These are phyloP conservation scores for Drosophila tristis DNA, from an alignment of 1,140 invertebrate genomes.

Conservation along the genomic window DNA sequence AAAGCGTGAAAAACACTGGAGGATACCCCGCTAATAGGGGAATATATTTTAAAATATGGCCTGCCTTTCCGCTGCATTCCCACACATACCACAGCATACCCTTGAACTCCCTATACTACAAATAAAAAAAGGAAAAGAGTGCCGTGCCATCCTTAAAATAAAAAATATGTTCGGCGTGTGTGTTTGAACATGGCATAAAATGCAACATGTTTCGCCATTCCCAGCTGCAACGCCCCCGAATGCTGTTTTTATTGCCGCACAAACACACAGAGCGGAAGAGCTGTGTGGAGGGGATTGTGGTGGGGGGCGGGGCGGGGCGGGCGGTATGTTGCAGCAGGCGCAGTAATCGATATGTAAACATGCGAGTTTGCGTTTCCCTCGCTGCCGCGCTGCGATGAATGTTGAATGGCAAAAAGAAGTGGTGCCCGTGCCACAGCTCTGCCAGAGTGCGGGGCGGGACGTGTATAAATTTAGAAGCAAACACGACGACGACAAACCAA, in stretches of 20 bases:
- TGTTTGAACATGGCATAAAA: conserved; percentile 33
- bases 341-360: conserved; percentile 82
- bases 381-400: conserved; percentile 7
- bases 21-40: no score
- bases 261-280: background rate
- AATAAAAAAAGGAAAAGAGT: no score
- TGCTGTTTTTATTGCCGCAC: conserved; percentile 61
- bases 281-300: no score
- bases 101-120: no score
- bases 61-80: no score
- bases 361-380: conserved; percentile 51
- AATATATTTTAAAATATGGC: no score
- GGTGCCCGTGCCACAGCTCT: background rate
- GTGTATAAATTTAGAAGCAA: conserved; percentile 75
- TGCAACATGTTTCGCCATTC: conserved; percentile 64
- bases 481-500: conserved; percentile 41
- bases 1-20: no score
- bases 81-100: no score
- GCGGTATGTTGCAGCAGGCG: conserved; percentile 38
- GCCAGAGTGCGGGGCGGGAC: conserved; percentile 10
- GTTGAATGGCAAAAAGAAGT: conserved; percentile 18
- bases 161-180: conserved; percentile 19
- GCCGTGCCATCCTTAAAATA: conserved; percentile 40
- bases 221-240: conserved; percentile 14
- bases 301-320: background rate